Conservation (phyloP, 2,113 vertebrate species). For the Puma concolor region DNA sequence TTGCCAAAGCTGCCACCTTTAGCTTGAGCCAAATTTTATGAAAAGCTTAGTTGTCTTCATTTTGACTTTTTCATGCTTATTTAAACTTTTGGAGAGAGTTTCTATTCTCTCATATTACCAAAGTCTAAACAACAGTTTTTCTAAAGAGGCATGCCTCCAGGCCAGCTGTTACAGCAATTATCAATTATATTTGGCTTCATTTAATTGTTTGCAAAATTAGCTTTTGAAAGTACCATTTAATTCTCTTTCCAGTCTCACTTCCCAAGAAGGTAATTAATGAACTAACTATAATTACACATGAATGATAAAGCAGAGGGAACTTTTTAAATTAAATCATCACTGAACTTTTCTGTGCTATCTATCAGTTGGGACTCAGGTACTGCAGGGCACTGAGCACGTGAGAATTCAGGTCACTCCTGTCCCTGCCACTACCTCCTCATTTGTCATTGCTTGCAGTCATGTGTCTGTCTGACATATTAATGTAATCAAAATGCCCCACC, state of each 20-base stretch:
- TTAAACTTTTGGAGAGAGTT: slow-evolving; percentile 31
- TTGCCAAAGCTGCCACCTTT: neutral
- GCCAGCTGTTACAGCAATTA: slow-evolving; percentile 57
- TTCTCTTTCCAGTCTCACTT: slow-evolving; percentile 67
- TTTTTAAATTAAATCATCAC: slow-evolving; percentile 73
- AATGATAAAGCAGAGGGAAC: slow-evolving; percentile 68
- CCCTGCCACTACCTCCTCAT: fast-evolving
- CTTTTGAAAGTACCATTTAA: slow-evolving; percentile 73
- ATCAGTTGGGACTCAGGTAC: neutral
- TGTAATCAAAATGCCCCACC: neutral
- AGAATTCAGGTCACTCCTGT: neutral
- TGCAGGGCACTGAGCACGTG: neutral
- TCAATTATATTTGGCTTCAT: slow-evolving; percentile 72
- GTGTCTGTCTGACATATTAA: neutral
- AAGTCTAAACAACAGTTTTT: slow-evolving; percentile 53
- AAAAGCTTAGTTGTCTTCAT: slow-evolving; percentile 42
- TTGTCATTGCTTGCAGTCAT: neutral
- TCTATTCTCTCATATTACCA: slow-evolving; percentile 5
- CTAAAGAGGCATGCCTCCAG: slow-evolving; percentile 42
- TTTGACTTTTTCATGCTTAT: slow-evolving; percentile 43
- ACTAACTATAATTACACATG: slow-evolving; percentile 72
- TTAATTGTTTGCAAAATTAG: slow-evolving; percentile 78
- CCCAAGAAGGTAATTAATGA: slow-evolving; percentile 77
- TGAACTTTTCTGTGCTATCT: slow-evolving; percentile 42
- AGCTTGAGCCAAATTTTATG: slow-evolving; percentile 15